Evolutionary conservation across 2,797 vertebrate genomes (phyloP), one percentile per base, ranked within the genome.

Genomic region (Diplodus puntazzo): DNA sequence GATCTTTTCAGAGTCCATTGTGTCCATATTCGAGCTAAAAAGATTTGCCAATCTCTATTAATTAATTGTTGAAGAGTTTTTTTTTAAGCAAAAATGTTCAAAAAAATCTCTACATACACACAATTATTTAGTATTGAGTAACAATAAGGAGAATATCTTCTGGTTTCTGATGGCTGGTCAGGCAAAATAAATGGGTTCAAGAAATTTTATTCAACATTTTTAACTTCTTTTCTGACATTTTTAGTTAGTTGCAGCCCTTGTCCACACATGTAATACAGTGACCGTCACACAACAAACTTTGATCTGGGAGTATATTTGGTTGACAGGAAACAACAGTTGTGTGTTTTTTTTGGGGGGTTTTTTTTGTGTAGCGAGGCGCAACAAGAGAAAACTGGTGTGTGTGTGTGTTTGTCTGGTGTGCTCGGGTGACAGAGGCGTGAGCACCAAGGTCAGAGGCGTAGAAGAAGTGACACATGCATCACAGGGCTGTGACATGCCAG

Each of bases 381-480:
- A 72, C 76, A 84, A 69, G 77, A 84, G 63, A 66, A 77, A 71
- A 65, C 57, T 27, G 23, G 50, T 34, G 46, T 39, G 76, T 46
- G 71, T 61, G 82, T 84, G 63, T 87, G 80, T 83, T 48, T 86
- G 64, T 9, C 30, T 34, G 7, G 34, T 77, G 61, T 83, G 81
- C 48, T 50, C 25, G 67, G 71, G 72, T 87, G 87, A 87, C 77
- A 78, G 82, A 84, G 86, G 90, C 80, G 85, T 92, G 88, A 94
- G 89, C 93, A 92, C 91, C 91, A 85, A 91, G 89, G 92, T 92
- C 87, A 86, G 86, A 80, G 62, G 55, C 83, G 84, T 91, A 83
- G 85, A 75, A 86, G 87, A 94, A 94, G 95, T 95, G 96, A 96
- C 96, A 95, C 92, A 96, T 92, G 95, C 94, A 94, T 95, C 95